Base-by-base conservation (phyloP, 2,797 vertebrate genomes). In the Lerista edwardsae region DNA sequence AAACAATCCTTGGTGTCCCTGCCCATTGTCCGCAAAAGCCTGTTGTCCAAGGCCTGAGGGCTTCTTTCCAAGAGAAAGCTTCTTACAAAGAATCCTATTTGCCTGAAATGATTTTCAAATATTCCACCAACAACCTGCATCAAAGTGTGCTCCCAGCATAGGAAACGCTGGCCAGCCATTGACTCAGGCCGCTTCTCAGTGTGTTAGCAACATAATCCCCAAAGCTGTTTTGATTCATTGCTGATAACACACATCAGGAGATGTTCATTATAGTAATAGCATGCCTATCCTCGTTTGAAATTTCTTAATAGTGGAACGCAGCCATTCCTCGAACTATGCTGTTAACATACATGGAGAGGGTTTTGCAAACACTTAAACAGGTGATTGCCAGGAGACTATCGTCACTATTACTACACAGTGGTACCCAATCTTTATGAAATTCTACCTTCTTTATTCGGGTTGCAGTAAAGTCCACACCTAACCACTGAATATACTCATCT, bases 231-330 rank as follows among this genome's bases (percentile, higher is more conserved):
- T 79, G 57, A 79, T 41, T 72, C n/a, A 78, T 67, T 34, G 55
- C 39, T 78, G 75, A 84, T 15, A 55, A 17, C 67, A 84, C 23
- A 71, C 83, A 62, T 84, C 83, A 84, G 67, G 55, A 79, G 75
- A 84, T 47, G 65, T 3, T 39, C 67, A 62, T 78, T 78, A 84
- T 5, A 6, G 11, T 62, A 71, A 84, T 36, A 78, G 67, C 39
- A 72, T 19, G 25, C 15, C n/a, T 51, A 51, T 72, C 25, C 41
- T 25, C 11, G 25, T 39, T 68, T 64, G 57, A 72, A 62, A 71
- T 51, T 34, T 71, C 55, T 71, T 36, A 61, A 67, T 39, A 0
- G 10, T 7, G n/a, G 21, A 84, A 72, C 10, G n/a, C 21, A 36
- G 15, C 68, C 64, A 10, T 79, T 79, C 39, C 14, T 72, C 41